Percentiles rank a stretch among this genome's conserved stretches.
These are phyloP conservation scores for Chionodraco myersi DNA, from an alignment of 2,113 vertebrate species.

Conservation along the genomic window DNA sequence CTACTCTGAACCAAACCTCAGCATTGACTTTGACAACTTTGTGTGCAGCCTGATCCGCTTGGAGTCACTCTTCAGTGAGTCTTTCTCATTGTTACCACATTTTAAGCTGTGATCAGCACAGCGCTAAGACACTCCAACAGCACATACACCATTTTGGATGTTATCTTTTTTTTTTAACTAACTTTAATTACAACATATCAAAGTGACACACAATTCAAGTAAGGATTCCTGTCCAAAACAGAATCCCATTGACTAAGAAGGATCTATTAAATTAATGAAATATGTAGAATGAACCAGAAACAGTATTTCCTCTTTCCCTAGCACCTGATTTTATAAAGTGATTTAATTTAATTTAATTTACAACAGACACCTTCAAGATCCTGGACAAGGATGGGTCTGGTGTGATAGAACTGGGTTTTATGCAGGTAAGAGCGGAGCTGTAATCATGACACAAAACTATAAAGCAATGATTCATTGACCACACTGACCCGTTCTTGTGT, in stretches of 20 bases:
- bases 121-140: too few relatives aligned
- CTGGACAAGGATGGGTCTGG: conserved; percentile 72
- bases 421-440: conserved; percentile 75
- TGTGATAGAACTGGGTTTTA: conserved; percentile 76
- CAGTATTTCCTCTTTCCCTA: too few relatives aligned
- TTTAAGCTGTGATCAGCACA: neutral
- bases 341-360: neutral
- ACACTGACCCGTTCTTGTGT: conserved; percentile 29
- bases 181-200: too few relatives aligned
- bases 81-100: neutral
- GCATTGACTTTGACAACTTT: conserved; percentile 87
- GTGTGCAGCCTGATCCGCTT: conserved; percentile 85
- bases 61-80: conserved; percentile 90
- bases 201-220: too few relatives aligned
- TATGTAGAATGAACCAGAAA: too few relatives aligned
- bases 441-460: neutral
- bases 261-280: too few relatives aligned
- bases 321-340: neutral
- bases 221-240: too few relatives aligned
- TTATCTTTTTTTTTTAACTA: too few relatives aligned
- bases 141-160: too few relatives aligned
- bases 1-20: conserved; percentile 78
- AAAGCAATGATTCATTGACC: neutral
- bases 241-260: too few relatives aligned
- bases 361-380: conserved; percentile 85